Evolutionary conservation across 1,140 invertebrate species (phyloP).

Genomic region (Trinorchestia longiramus): DNA sequence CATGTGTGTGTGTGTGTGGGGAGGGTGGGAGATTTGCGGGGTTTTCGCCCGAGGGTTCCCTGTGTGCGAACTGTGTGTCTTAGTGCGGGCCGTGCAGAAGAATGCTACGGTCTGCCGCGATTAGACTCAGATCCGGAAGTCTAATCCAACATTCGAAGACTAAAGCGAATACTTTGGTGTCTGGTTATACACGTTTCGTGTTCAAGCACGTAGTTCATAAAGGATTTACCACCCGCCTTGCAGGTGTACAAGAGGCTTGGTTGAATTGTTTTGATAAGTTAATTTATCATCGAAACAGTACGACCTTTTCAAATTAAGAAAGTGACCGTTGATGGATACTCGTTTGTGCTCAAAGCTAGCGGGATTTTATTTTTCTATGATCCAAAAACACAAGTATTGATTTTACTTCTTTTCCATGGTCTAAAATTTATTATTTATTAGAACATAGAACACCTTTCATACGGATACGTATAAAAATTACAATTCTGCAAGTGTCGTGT

Average conservation of each 20-base stretch:
- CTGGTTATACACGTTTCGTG: background rate
- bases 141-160: background rate
- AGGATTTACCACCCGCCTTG: background rate
- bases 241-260: background rate
- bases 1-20: no score
- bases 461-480: no score
- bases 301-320: background rate
- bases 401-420: background rate
- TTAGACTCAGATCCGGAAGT: background rate
- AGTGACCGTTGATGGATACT: background rate
- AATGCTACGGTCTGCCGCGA: background rate
- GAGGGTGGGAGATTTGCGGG: background rate
- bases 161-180: background rate
- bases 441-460: no score
- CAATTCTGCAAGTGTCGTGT: no score
- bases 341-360: no score
- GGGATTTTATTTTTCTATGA: no score
- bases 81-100: background rate
- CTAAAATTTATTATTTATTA: no score
- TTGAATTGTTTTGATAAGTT: background rate
- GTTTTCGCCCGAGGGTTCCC: conserved; percentile 27
- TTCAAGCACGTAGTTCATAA: background rate
- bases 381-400: no score
- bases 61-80: conserved; percentile 11
- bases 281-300: background rate